Evolutionary conservation across 1,140 invertebrate species (phyloP).

Genomic region (Procambarus clarkii): DNA sequence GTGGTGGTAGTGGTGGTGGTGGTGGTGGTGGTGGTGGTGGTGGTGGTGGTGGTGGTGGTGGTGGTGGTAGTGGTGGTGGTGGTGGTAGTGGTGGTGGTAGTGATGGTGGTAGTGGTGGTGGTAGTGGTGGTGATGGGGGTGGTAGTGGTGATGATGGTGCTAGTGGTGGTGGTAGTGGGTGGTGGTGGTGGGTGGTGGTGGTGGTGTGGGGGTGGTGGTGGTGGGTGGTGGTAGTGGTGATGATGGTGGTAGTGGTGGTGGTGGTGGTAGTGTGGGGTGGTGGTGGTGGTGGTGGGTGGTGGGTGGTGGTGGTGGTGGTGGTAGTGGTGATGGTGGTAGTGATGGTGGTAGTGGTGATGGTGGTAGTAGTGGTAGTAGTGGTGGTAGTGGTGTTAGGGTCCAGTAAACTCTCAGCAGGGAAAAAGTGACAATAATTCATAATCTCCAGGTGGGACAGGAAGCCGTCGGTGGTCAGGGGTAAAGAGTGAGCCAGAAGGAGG

Average conservation of each 20-base stretch:
- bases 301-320: too few species aligned
- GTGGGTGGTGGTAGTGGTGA: too few species aligned
- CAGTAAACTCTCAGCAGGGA: background rate
- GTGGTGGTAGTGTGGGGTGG: too few species aligned
- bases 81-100: background rate
- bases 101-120: too few species aligned
- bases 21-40: background rate
- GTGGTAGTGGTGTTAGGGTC: too few species aligned
- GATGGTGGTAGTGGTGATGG: background rate
- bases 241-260: background rate
- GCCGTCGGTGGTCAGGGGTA: background rate
- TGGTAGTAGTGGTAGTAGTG: constrained; percentile 3
- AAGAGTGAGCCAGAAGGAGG: too few species aligned
- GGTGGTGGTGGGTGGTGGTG: too few species aligned
- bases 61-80: background rate
- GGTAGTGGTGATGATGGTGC: too few species aligned
- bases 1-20: background rate
- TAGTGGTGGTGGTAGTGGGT: too few species aligned
- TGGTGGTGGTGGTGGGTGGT: too few species aligned
- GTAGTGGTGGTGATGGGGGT: too few species aligned
- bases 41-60: background rate
- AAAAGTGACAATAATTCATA: background rate
- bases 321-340: background rate
- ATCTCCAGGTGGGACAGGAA: background rate
- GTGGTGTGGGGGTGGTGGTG: too few species aligned